Base-by-base conservation (phyloP, 2,888 invertebrate species). In the Hemicrepidius hirtus region DNA sequence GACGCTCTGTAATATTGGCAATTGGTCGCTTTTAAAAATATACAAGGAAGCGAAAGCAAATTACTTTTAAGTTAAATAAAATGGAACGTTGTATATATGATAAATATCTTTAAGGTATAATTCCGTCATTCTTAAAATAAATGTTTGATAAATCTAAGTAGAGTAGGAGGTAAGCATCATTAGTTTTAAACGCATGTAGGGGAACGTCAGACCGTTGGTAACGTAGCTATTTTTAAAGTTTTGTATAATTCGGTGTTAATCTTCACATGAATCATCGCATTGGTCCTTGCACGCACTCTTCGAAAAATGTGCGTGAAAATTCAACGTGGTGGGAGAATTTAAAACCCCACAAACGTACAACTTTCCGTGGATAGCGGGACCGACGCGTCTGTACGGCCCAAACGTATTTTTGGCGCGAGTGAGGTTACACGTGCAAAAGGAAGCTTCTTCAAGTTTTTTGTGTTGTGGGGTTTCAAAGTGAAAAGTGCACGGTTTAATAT, bases 1-100 rank as follows among this genome's bases (percentile, higher is more conserved):
- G 85, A 63, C 88, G 87, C 79, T 88, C 90, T 90, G 87, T 73
- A 88, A 46, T 18, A 10, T 53, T 53, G 28, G 12, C 13, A 53
- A 53, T 13, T 28, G 37, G 57, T 35, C 35, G 12, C 21, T 57
- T 57, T 20, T 18, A 16, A 13, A 24, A 35, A 35, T 32, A 55
- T 55, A 46, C 16, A 16, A 16, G 46, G 18, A 46, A 46, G 46
- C 46, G 10, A 13, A 40, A 40, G 40, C 40, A 40, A 40, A 40
- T 12, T 37, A 37, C 2, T n/a, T 4, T 37, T 16, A n/a, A n/a
- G n/a, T n/a, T 44, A 44, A 28, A 28, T 3, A 18, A 46, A 9
- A 9, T 46, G 20, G 10, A 3, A 16, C 9, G 16, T 13, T 16
- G 9, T 4, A 7, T 2, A n/a, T 18, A 18, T 0, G 20, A 16